Base-by-base conservation (phyloP, 2,797 vertebrate species). In the Hyperoplus lanceolatus region DNA sequence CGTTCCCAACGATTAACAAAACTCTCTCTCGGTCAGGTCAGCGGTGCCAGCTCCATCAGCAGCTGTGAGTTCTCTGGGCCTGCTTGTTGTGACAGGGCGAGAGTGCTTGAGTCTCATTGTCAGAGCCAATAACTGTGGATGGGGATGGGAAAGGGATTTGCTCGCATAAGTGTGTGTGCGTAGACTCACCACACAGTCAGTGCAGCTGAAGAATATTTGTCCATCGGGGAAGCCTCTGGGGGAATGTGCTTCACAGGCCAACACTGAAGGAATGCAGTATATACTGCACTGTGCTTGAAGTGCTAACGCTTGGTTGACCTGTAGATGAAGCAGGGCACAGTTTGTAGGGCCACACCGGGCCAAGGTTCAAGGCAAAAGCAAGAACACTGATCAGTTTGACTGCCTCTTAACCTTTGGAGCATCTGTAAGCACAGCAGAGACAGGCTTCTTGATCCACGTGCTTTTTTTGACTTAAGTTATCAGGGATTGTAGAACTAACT, bases 301-400 rank as follows among this genome's bases (percentile, higher is more conserved):
- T 86, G 29, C 29, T 29, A 93, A 89, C 87, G 71, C 65, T 81
- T 79, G 77, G 62, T 79, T 83, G 87, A 86, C 78, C 74, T 74
- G 65, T 72, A 81, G 85, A 83, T 76, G 60, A 74, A 82, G 74
- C 49, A 73, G 82, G 29, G 72, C 61, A 75, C 68, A 71, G 78
- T 85, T 60, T 41, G 43, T 53, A 39, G 9, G 45, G 62, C 68
- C 21, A 36, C 15, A 3, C n/a, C 4, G 45, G 80, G 80, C 63
- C 75, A 70, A 77, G 18, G 53, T 65, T 70, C 15, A 57, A 62
- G 60, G 63, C 21, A 8, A 60, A 71, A 58, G 36, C 59, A 48
- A 59, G 69, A 84, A 82, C 29, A 83, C 51, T 2, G 49, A 89
- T 78, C 60, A 21, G n/a, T 14, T 8, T 66, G 72, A 63, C 77